phyloP scores from a whole-genome alignment of 2,888 invertebrate species.

The Caenorhabditis sp. region DNA sequence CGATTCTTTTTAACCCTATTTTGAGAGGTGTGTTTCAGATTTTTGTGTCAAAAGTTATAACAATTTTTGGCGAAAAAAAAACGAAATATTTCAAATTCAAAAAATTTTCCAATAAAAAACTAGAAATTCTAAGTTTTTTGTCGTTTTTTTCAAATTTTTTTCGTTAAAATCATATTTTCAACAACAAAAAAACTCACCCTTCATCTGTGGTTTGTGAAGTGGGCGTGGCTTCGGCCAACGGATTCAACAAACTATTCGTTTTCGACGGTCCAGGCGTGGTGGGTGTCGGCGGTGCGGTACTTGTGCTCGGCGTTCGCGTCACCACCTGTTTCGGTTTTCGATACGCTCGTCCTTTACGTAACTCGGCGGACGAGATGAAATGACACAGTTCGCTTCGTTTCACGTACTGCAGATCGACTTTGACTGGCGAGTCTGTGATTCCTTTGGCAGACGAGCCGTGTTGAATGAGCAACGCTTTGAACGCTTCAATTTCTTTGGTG shows the following conservation, averaged over 20 bases:
- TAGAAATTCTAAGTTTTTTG: too few relatives aligned
- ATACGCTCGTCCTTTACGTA: constrained; percentile 15
- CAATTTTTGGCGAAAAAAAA: too few relatives aligned
- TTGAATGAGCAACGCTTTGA: constrained; percentile 22
- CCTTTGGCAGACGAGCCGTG: constrained; percentile 19
- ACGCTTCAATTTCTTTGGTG: constrained; percentile 81
- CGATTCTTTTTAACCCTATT: too few relatives aligned
- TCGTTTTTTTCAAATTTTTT: too few relatives aligned
- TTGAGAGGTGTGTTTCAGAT: too few relatives aligned
- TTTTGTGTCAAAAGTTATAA: too few relatives aligned
- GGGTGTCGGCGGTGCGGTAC: neutral
- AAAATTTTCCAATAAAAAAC: too few relatives aligned
- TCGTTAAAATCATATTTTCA: too few relatives aligned
- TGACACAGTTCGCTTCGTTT: constrained; percentile 46
- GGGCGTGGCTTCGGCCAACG: neutral
- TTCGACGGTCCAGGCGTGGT: neutral
- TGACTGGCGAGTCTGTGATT: constrained; percentile 3
- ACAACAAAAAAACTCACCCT: too few relatives aligned
- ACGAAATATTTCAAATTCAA: too few relatives aligned
- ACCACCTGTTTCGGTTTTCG: neutral
- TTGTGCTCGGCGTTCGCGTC: neutral
- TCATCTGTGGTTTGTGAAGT: too few relatives aligned
- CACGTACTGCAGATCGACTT: constrained; percentile 54
- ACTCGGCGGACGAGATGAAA: constrained; percentile 30
- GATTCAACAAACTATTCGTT: neutral